Conservation (phyloP, 2,888 invertebrate genomes). For the Eledona agricola region DNA sequence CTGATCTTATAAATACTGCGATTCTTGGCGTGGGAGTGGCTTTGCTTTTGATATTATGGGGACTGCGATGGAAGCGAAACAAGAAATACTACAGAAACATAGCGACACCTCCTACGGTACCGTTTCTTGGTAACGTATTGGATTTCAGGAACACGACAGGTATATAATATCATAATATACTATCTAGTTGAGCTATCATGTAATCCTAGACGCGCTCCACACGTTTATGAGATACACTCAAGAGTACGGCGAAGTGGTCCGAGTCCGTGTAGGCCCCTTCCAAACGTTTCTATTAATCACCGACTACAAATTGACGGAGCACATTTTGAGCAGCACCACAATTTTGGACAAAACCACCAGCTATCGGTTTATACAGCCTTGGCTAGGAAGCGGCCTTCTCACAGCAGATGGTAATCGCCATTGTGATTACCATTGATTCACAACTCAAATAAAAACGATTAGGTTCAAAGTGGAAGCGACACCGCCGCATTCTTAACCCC, state of each 20-base stretch:
- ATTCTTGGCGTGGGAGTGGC: too few relatives aligned
- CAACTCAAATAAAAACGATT: background rate
- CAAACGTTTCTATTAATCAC: background rate
- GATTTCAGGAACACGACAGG: slow-evolving; percentile 9
- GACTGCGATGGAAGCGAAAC: too few relatives aligned
- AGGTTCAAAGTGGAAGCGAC: slow-evolving; percentile 23
- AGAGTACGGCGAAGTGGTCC: slow-evolving; percentile 3
- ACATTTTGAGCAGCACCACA: slow-evolving; percentile 4
- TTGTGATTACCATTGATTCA: background rate
- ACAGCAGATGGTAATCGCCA: background rate
- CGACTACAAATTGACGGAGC: slow-evolving; percentile 15
- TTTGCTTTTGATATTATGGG: too few relatives aligned
- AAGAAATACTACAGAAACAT: too few relatives aligned
- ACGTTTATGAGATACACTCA: slow-evolving; percentile 2
- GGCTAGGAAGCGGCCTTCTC: slow-evolving; percentile 15
- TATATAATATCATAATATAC: background rate
- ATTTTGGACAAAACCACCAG: slow-evolving; percentile 10
- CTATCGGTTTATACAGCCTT: slow-evolving; percentile 7
- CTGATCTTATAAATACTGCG: too few relatives aligned
- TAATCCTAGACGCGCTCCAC: slow-evolving; percentile 5
- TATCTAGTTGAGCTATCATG: background rate
- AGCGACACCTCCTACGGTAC: too few relatives aligned
- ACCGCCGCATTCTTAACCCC: slow-evolving; percentile 16
- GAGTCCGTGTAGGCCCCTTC: slow-evolving; percentile 7
- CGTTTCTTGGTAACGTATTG: slow-evolving; percentile 12